Base-by-base conservation (phyloP, 2,113 vertebrate genomes). In the Aegotheles bennettii region DNA sequence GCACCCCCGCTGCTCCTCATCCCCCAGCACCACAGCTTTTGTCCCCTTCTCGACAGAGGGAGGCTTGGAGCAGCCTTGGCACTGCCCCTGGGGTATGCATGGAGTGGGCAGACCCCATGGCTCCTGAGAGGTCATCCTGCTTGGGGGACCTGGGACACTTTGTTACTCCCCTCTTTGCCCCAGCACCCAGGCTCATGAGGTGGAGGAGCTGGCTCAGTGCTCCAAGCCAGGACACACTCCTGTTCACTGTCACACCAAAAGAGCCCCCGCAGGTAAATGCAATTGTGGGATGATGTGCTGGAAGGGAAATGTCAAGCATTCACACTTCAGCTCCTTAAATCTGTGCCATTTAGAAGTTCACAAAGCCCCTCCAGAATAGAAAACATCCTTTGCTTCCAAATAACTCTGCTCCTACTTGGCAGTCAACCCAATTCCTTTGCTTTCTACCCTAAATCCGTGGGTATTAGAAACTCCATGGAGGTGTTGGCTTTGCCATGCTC, bases 241-340 rank as follows among this genome's bases (percentile, higher is more conserved):
- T 59, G 16, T 53, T 74, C 61, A 48, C 36, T 31, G 43, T 15
- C 42, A 60, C 16, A 59, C 50, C 47, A 71, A n/a, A 40, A 61
- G 87, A 31, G 84, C 11, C 19, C 21, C 26, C n/a, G 24, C 64
- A 93, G 48, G 57, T 16, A 87, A 73, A 56, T 17, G 35, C n/a
- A 77, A 29, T 15, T 7, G 3, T 35, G 35, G 56, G 54, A 78
- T 54, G 56, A 50, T 65, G 29, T 64, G 69, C 82, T 87, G 36
- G 48, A 78, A n/a, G 53, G 35, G 28, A 94, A 93, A 69, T 43
- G 36, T 47, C 92, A 76, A 61, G 36, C 57, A 38, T 40, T 92
- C 50, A 23, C 28, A 33, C n/a, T 76, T 77, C n/a, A 73, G 29
- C 56, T 89, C 84, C 88, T 84, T 18, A 78, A 59, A 40, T 10